Base-by-base conservation (phyloP, 23 tunicate genomes). In the Trididemnum clinides region DNA sequence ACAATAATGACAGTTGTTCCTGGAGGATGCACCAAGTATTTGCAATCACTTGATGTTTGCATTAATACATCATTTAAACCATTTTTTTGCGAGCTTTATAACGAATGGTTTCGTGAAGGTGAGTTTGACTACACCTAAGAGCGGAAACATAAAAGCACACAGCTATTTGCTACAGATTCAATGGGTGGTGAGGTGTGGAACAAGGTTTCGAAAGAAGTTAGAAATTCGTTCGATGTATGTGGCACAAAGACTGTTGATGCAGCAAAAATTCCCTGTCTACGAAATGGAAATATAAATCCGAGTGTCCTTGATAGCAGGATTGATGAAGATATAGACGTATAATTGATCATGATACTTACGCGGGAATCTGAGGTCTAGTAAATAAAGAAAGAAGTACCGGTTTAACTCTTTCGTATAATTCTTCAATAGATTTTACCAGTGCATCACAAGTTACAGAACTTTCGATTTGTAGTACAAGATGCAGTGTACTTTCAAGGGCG, bases 41-140 rank as follows among this genome's bases (percentile, higher is more conserved):
- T 62, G 58, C 74, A 73, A 81, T 74, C 85, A 58, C 85, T 81
- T 64, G 85, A 81, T 64, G 85, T 81, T 33, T 64, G 64, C 15
- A 78, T 78, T n/a, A 81, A 81, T 23, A 81, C 28, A 59, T 44
- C 85, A 1, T 81, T 81, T 33, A 81, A 81, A 64, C 82, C 23
- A 38, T 38, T 34, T n/a, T n/a, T n/a, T n/a, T 28, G 80, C 4
- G 80, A 1, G 64, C 34, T 73, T 33, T 5, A 33, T 34, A 2
- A 34, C 25, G 64, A 73, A 3, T 77, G 71, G 64, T 49, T 77
- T 50, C 80, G 80, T 72, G 50, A 50, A 1, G 64, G 64, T 34
- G 81, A 75, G 31, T 49, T 22, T 77, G 23, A 77, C 23, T 75
- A 75, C 82, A 39, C 70, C 22, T 27, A n/a, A 22, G 10, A 51